Evolutionary conservation across 2,888 invertebrate genomes (phyloP).

Genomic region (Sinopyrophorus schimmeli): DNA sequence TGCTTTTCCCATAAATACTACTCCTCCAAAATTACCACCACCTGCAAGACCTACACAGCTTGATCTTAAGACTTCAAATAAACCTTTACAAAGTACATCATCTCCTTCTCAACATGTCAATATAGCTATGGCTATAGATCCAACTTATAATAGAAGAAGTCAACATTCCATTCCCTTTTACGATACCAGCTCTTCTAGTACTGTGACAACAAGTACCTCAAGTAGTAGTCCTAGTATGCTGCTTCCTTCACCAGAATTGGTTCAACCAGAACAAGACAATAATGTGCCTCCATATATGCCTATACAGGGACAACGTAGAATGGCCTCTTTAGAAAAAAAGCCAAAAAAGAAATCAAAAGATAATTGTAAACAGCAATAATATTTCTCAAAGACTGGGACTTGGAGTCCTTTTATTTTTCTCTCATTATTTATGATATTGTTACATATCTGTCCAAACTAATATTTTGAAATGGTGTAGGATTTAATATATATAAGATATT

Average conservation of each 20-base stretch:
- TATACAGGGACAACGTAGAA: constrained; percentile 73
- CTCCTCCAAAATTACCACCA: constrained; percentile 34
- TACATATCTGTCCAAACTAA: no score
- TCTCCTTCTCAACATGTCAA: constrained; percentile 56
- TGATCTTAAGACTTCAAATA: constrained; percentile 50
- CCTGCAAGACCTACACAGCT: constrained; percentile 51
- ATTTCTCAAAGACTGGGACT: no score
- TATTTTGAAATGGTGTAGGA: no score
- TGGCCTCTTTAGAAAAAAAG: constrained; percentile 60
- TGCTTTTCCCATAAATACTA: constrained; percentile 53
- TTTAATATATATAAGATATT: no score
- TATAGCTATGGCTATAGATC: constrained; percentile 70
- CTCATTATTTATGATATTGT: no score
- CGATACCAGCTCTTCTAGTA: constrained; percentile 49
- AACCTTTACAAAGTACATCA: constrained; percentile 44
- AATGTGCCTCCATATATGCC: constrained; percentile 75
- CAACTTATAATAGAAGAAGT: constrained; percentile 59
- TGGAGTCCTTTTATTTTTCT: no score
- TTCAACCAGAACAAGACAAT: constrained; percentile 56
- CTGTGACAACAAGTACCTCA: constrained; percentile 47
- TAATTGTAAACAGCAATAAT: constrained; percentile 52
- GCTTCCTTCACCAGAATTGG: constrained; percentile 44
- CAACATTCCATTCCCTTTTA: constrained; percentile 48
- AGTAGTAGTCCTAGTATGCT: constrained; percentile 49
- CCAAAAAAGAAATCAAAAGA: constrained; percentile 49